A percentile compares a stretch with the other conserved stretches of the same genome.
These are phyloP conservation scores for Haliaeetus leucogaster DNA, from an alignment of 2,113 vertebrate genomes.

Conservation along the genomic window DNA sequence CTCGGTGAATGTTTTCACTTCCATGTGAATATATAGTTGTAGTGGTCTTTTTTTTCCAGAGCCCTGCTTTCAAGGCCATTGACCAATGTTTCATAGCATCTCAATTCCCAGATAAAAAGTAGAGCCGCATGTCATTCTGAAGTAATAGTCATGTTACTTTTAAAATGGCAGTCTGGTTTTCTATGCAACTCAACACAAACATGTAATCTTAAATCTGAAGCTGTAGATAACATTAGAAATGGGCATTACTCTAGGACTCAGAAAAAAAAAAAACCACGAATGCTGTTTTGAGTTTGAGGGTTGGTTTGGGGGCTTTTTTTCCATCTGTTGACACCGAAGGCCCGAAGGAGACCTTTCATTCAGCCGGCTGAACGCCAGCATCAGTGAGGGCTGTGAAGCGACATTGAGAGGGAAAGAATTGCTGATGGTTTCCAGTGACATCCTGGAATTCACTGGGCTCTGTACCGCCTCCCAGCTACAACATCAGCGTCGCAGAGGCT, in stretches of 20 bases:
- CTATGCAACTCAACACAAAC: neutral
- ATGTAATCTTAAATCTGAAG: neutral
- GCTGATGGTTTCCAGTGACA: neutral
- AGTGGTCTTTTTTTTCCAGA: neutral
- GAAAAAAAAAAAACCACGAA: too few species aligned
- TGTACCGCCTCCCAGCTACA: neutral
- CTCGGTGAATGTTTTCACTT: neutral
- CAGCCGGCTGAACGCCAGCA: rapidly evolving
- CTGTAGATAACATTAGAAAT: neutral
- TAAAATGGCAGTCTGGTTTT: neutral
- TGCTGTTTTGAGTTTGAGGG: neutral
- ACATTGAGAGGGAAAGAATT: neutral
- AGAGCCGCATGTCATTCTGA: neutral
- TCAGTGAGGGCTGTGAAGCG: neutral
- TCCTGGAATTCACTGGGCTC: neutral
- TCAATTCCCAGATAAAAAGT: neutral
- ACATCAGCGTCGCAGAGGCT: rapidly evolving
- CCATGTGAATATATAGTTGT: neutral
- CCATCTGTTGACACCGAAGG: neutral
- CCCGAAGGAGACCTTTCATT: neutral
- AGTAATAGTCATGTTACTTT: neutral
- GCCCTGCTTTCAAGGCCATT: neutral
- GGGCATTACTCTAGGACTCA: neutral
- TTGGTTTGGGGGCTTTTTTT: neutral
- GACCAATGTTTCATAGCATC: neutral